Evolutionary conservation across 2,113 vertebrate genomes (phyloP), one percentile per base, ranked within the genome.

Genomic region (Plecturocebus donacophilus): DNA sequence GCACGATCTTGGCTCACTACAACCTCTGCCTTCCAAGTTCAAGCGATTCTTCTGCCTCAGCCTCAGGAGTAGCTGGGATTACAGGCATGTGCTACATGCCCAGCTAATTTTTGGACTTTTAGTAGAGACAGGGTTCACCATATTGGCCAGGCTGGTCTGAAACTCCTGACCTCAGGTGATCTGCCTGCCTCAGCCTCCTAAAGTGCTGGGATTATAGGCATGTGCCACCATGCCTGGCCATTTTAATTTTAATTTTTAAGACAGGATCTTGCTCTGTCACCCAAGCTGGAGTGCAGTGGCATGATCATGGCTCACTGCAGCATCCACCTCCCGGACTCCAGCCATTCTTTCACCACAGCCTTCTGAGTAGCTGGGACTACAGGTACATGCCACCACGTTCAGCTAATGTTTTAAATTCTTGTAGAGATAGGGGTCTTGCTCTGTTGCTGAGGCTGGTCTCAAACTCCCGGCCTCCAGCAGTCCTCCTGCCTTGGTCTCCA

Each of bases 1-100:
- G 27, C 27, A 1, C 13, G 27, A 64, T 64, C 61, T 30, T 0
- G 12, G 61, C 12, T 64, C 27, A 56, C 20, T 64, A 27, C 61
- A 64, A 13, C 27, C 61, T 30, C 61, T 5, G 0, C 27, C 61
- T 64, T 2, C 61, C 0, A 1, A 12, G 12, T 64, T 30, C 12
- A 64, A 6, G 61, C 0, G 27, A 64, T 64, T 64, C 61, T 30
- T 1, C 11, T 64, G 11, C 61, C 27, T 64, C 61, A 30, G 27
- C 27, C 61, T 64, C 27, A 12, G 11, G 13, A 64, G 27, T 30
- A 30, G 61, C 27, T 64, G 61, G 61, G 27, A 2, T 30, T 64
- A 64, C 27, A 64, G 61, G 61, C 27, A 2, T 64, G 8, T 2
- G 0, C 61, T 11, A 30, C 27, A 64, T 12, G 1, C 0, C 27